These are phyloP conservation scores for Sarcophaga bullata DNA, from an alignment of 1,140 invertebrate species.

Conservation along the genomic window DNA sequence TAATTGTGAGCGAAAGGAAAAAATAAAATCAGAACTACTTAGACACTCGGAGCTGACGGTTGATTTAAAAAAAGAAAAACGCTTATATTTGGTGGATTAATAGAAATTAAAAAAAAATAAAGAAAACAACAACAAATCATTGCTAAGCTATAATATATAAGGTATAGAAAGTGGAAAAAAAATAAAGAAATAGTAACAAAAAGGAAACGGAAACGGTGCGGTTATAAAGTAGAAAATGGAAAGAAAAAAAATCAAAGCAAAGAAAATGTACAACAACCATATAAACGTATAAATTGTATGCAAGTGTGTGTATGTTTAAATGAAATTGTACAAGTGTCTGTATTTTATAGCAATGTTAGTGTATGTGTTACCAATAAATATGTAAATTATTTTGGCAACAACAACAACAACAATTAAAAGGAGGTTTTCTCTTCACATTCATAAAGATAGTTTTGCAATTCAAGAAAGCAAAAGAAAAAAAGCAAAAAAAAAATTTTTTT, in stretches of 20 bases:
- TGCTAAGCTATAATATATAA: background rate
- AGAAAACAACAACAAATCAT: background rate
- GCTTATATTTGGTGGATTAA: background rate
- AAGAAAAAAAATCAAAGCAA: background rate
- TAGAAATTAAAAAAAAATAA: background rate
- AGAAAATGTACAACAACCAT: slow-evolving; percentile 26
- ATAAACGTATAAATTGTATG: slow-evolving; percentile 16
- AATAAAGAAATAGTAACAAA: slow-evolving; percentile 22
- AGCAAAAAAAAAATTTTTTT: background rate
- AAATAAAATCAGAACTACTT: slow-evolving; percentile 61
- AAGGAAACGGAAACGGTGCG: slow-evolving; percentile 37
- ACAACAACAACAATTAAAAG: slow-evolving; percentile 9
- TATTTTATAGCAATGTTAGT: background rate
- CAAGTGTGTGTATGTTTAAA: background rate
- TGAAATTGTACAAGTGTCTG: background rate
- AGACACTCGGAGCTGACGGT: slow-evolving; percentile 63
- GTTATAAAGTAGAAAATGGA: slow-evolving; percentile 13
- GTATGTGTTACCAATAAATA: slow-evolving; percentile 28
- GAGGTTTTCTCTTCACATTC: slow-evolving; percentile 2
- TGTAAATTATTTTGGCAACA: slow-evolving; percentile 39
- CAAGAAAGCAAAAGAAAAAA: slow-evolving; percentile 14
- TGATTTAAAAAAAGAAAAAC: slow-evolving; percentile 47
- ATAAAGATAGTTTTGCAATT: slow-evolving; percentile 10
- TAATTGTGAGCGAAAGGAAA: slow-evolving; percentile 22
- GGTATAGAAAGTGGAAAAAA: no score